Conservation (phyloP, 2,797 vertebrate genomes). For the Cetoscarus ocellatus region DNA sequence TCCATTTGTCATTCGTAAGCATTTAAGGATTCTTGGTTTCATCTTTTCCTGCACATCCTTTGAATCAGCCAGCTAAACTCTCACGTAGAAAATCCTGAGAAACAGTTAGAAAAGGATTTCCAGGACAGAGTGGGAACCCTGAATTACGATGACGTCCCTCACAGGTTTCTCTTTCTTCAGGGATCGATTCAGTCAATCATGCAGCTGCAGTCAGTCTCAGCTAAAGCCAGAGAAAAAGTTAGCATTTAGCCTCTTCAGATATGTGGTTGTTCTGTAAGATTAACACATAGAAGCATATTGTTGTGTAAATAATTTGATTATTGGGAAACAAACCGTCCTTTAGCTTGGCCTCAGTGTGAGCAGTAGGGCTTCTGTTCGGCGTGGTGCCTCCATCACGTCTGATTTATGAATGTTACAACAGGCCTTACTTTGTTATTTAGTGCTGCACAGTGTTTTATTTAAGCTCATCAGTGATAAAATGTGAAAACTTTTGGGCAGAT, state of each 20-base stretch:
- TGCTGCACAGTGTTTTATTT: slow-evolving; percentile 76
- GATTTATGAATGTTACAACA: slow-evolving; percentile 85
- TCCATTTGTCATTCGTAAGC: too few relatives aligned
- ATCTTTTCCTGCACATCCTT: too few relatives aligned
- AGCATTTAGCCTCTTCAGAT: slow-evolving; percentile 20
- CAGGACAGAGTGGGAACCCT: too few relatives aligned
- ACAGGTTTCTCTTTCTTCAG: slow-evolving; percentile 48
- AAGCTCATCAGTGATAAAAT: slow-evolving; percentile 58
- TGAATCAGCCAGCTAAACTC: too few relatives aligned
- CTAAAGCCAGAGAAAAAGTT: slow-evolving; percentile 22
- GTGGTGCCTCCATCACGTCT: slow-evolving; percentile 60
- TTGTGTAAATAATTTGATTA: slow-evolving; percentile 54
- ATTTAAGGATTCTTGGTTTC: too few relatives aligned
- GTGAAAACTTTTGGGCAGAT: slow-evolving; percentile 36
- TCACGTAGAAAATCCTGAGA: too few relatives aligned
- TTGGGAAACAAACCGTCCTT: slow-evolving; percentile 53
- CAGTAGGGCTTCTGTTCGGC: slow-evolving; percentile 57
- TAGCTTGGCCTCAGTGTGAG: slow-evolving; percentile 43
- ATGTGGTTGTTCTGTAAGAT: slow-evolving; percentile 40
- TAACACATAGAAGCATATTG: slow-evolving; percentile 18
- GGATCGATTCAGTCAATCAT: slow-evolving; percentile 51
- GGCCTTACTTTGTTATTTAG: slow-evolving; percentile 71
- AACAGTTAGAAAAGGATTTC: too few relatives aligned
- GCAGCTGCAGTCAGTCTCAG: slow-evolving; percentile 51
- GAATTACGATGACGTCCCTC: slow-evolving; percentile 21